Conservation (phyloP, 1,140 invertebrate genomes). For the Lepidurus apus region DNA sequence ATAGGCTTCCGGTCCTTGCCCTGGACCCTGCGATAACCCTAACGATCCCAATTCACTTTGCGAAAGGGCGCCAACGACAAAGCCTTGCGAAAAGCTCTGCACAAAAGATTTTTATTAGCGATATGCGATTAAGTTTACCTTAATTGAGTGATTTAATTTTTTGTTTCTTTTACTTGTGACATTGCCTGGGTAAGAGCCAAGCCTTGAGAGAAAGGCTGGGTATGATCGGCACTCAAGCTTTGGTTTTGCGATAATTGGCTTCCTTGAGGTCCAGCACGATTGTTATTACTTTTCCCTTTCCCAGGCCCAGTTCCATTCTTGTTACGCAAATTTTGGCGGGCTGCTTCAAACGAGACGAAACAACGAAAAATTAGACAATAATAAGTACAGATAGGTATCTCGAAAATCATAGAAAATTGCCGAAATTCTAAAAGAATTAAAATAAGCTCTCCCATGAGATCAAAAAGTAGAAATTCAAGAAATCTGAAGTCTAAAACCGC, state of each 20-base stretch:
- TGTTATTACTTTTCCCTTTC: neutral
- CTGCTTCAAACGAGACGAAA: neutral
- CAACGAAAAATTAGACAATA: neutral
- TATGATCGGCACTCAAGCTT: conserved; percentile 40
- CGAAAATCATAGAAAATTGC: too few relatives aligned
- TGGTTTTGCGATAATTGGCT: conserved; percentile 19
- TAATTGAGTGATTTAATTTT: neutral
- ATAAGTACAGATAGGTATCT: too few relatives aligned
- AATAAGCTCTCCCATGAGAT: too few relatives aligned
- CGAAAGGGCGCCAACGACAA: conserved; percentile 28
- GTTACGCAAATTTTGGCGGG: neutral
- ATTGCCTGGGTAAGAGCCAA: conserved; percentile 43
- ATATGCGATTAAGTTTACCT: neutral
- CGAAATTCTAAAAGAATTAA: too few relatives aligned
- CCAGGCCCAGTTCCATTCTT: neutral
- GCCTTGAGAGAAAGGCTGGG: conserved; percentile 58
- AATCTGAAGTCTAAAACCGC: too few relatives aligned
- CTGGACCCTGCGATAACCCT: conserved; percentile 26
- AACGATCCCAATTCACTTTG: conserved; percentile 26
- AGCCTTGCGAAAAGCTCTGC: conserved; percentile 25
- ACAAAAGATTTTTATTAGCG: too few relatives aligned
- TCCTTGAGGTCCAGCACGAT: neutral
- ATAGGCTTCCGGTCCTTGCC: conserved; percentile 66
- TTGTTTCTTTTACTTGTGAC: conserved; percentile 40
- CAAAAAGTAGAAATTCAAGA: too few relatives aligned